Percentiles rank a stretch among this genome's conserved stretches.
These are phyloP conservation scores for Drosophila pseudoananassae DNA, from an alignment of 1,140 invertebrate species.

Conservation along the genomic window DNA sequence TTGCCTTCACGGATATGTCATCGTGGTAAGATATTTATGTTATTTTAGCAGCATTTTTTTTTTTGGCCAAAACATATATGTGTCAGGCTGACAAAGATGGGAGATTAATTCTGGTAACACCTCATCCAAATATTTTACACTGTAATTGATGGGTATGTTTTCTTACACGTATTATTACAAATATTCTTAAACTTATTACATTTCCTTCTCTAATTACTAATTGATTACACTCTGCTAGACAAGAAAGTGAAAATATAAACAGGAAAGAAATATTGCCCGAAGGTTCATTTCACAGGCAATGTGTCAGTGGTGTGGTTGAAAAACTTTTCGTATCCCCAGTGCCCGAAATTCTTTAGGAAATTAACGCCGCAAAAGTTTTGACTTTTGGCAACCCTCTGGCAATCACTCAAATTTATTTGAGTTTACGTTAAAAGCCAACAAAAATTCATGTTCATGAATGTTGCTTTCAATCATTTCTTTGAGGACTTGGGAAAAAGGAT, in stretches of 20 bases:
- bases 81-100: not conserved
- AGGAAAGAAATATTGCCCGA: not conserved
- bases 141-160: too few species aligned
- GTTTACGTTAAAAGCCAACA: conserved; percentile 11
- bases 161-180: too few species aligned
- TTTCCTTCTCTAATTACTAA: conserved; percentile 19
- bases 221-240: conserved; percentile 19
- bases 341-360: conserved; percentile 28
- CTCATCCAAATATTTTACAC: too few species aligned
- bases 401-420: conserved; percentile 61
- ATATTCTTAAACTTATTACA: not conserved
- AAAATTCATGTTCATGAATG: conserved; percentile 31
- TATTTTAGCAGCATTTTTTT: conserved; percentile 2
- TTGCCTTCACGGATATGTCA: conserved; percentile 32
- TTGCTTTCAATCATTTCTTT: conserved; percentile 17
- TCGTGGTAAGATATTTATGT: conserved; percentile 4
- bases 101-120: too few species aligned
- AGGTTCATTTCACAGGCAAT: not conserved
- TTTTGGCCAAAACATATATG: not conserved
- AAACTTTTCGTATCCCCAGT: conserved; percentile 18
- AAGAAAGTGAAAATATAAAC: conserved; percentile 5
- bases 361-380: conserved; percentile 44
- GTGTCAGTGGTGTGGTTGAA: conserved; percentile 1
- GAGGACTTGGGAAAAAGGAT: not conserved
- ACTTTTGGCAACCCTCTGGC: conserved; percentile 24